Evolutionary conservation across 1,140 invertebrate genomes (phyloP), one percentile per base, ranked within the genome.

Genomic region (Belonocnema kinseyi): DNA sequence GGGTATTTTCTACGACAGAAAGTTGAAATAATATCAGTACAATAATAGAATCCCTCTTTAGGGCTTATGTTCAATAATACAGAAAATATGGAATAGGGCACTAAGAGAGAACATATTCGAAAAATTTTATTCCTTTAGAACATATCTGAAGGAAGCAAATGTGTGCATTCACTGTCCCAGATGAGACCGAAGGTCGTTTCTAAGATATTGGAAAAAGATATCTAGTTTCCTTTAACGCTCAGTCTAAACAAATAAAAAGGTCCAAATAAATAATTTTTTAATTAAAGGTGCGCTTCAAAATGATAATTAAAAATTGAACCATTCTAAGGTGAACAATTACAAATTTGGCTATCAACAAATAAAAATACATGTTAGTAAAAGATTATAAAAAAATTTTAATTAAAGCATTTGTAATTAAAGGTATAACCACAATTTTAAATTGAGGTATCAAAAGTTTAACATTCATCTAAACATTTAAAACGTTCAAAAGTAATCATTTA

Each of bases 141-240:
- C 56, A 58, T 58, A 21, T 12, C 19, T 21, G 13, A 33, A 46
- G 33, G n/a, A 66, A 40, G 33, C n/a, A n/a, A 66, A 16, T 21
- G 26, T 8, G 26, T 66, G 26, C 12, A 40, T 46, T 40, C n/a
- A 21, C 21, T 3, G 26, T 40, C 33, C n/a, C 16, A 66, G 26
- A 40, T 66, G 14, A 46, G 40, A 66, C n/a, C 1, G 26, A 66
- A 66, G 33, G 33, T 66, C 61, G 33, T 40, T 14, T 66, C 0
- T 33, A 16, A 5, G 61, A 40, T 66, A 40, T 66, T 66, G 61
- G 26, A 66, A 66, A 66, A 40, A 66, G 33, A 46, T 66, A 6
- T 8, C 52, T 7, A 66, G 26, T 33, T 1, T 66, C 21, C 21
- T 16, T 33, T 33, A 21, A 40, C 26, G 40, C 19, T 14, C 10